phyloP scores from a whole-genome alignment of 2,797 vertebrate genomes.

The Pteropus rufus region DNA sequence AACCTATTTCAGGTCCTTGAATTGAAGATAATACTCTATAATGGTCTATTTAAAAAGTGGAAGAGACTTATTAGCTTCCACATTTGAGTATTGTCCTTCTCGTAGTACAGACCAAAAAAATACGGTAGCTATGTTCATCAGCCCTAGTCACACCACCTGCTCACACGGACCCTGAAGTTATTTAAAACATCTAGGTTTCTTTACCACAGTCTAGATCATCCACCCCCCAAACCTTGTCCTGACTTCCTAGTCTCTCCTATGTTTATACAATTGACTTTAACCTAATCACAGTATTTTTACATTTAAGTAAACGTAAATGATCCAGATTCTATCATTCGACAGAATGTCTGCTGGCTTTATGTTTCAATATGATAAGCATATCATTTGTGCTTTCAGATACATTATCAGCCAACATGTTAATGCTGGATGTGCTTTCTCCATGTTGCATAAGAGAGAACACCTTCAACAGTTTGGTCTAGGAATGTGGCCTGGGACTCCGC shows the following conservation, averaged over 20 bases:
- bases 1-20: background rate
- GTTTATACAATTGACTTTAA: background rate
- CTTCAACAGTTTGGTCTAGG: constrained; percentile 49
- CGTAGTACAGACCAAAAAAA: background rate
- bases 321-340: constrained; percentile 33
- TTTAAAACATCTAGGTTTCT: background rate
- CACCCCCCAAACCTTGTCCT: background rate
- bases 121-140: background rate
- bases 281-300: background rate
- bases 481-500: constrained; percentile 37
- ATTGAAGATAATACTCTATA: background rate
- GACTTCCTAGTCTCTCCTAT: background rate
- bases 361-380: constrained; percentile 21
- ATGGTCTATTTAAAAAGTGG: background rate
- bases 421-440: background rate
- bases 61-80: background rate
- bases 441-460: constrained; percentile 43
- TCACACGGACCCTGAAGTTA: background rate
- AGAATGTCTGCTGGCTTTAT: constrained; percentile 47
- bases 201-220: background rate
- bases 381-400: constrained; percentile 44
- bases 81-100: background rate
- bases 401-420: background rate
- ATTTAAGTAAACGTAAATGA: constrained; percentile 24
- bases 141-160: background rate